Evolutionary conservation across 2,888 invertebrate genomes (phyloP).

Genomic region (Archaeoteleia sp.): DNA sequence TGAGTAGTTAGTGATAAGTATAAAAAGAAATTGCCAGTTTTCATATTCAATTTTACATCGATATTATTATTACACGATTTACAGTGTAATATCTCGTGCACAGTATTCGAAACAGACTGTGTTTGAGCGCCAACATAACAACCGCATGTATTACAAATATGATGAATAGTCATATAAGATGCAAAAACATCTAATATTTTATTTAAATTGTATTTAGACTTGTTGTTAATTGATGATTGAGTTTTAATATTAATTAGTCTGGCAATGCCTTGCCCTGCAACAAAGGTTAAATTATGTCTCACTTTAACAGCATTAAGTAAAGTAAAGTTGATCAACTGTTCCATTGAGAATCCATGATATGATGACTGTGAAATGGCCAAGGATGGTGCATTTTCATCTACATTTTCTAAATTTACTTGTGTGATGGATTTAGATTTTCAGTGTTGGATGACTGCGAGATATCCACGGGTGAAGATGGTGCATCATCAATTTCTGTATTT

Average conservation of each 20-base stretch:
- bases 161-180: slow-evolving; percentile 9
- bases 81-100: not conserved
- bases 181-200: slow-evolving; percentile 6
- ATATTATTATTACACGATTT: not conserved
- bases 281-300: slow-evolving; percentile 2
- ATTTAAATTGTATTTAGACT: slow-evolving; percentile 3
- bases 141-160: slow-evolving; percentile 5
- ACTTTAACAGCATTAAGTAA: not conserved
- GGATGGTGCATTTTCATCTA: not conserved
- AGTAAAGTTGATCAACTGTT: slow-evolving; percentile 4
- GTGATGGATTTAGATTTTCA: too few relatives aligned
- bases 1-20: not conserved
- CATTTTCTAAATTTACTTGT: not conserved
- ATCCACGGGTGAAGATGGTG: not conserved
- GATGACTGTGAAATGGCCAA: not conserved
- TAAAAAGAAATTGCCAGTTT: slow-evolving; percentile 3
- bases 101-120: not conserved
- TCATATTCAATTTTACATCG: not conserved
- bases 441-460: too few relatives aligned
- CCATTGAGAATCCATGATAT: slow-evolving; percentile 6
- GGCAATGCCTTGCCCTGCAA: not conserved
- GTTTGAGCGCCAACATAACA: not conserved
- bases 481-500: not conserved
- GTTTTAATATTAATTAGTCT: not conserved
- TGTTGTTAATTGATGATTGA: not conserved